Conservation (phyloP, 1,140 invertebrate genomes). For the Berghia stephanieae region DNA sequence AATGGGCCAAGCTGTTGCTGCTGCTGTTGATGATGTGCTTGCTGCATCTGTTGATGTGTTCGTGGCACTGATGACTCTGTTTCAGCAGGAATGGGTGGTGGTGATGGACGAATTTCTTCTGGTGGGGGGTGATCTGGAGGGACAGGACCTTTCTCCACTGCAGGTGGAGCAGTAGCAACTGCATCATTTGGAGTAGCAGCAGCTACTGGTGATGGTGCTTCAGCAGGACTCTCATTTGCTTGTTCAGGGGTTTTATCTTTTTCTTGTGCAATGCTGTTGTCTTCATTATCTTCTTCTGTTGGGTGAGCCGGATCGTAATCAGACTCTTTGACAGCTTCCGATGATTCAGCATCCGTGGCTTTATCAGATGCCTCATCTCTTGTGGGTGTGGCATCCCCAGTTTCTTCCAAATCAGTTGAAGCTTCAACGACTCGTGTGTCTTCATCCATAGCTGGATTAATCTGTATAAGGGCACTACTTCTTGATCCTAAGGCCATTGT, state of each 20-base stretch:
- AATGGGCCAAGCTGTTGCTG: conserved; percentile 12
- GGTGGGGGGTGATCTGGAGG: conserved; percentile 29
- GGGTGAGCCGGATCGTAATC: conserved; percentile 33
- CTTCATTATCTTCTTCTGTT: conserved; percentile 28
- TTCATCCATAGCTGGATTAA: conserved; percentile 7
- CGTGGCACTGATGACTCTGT: not conserved
- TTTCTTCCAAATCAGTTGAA: not conserved
- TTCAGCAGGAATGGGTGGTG: conserved; percentile 4
- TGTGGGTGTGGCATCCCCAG: conserved; percentile 33
- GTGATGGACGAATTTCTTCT: conserved; percentile 11
- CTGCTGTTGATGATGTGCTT: not conserved
- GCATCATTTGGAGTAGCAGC: not conserved
- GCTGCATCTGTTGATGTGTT: not conserved
- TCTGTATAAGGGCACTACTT: conserved; percentile 27
- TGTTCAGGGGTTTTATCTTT: not conserved
- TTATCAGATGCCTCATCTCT: conserved; percentile 27
- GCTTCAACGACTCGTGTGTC: not conserved
- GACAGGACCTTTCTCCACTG: conserved; percentile 16
- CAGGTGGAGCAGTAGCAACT: not conserved
- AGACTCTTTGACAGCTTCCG: conserved; percentile 5
- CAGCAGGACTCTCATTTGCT: not conserved
- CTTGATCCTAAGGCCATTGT: conserved; percentile 8
- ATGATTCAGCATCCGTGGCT: not conserved
- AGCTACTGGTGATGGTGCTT: not conserved
- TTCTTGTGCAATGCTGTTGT: not conserved